These are phyloP conservation scores for Rutpela maculata DNA, from an alignment of 2,888 invertebrate genomes.

Conservation along the genomic window DNA sequence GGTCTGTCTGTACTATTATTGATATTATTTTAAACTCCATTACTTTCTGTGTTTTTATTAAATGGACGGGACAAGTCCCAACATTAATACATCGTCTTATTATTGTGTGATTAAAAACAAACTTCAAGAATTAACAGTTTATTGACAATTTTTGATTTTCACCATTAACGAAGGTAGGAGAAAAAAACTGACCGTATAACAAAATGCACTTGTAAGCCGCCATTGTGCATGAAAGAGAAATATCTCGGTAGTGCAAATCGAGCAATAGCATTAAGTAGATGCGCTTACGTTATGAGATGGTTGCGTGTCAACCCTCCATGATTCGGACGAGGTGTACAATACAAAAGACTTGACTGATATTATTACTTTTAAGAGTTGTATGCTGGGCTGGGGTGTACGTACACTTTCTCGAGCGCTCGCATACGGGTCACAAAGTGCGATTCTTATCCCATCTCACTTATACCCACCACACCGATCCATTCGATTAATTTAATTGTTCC, in stretches of 20 bases:
- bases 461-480: conserved; percentile 36
- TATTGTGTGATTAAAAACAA: no score
- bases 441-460: conserved; percentile 45
- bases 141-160: no score
- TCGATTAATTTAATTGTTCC: conserved; percentile 47
- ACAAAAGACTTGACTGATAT: conserved; percentile 70
- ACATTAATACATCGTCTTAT: no score
- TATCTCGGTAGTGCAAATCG: conserved; percentile 20
- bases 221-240: conserved; percentile 7
- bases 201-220: neutral
- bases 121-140: no score
- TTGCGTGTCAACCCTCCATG: conserved; percentile 67
- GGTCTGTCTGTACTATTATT: no score
- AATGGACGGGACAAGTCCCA: no score
- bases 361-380: conserved; percentile 69
- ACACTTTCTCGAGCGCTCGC: neutral
- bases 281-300: conserved; percentile 45
- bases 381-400: conserved; percentile 35
- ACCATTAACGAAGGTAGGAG: no score
- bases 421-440: conserved; percentile 46
- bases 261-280: conserved; percentile 43
- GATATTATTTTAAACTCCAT: no score
- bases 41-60: no score
- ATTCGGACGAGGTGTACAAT: conserved; percentile 63
- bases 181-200: neutral